Percentiles rank a stretch among this genome's conserved stretches.
These are phyloP conservation scores for Dendrophyllia cribrosa DNA, from an alignment of 64 coral and sea anemone genomes.

Conservation along the genomic window DNA sequence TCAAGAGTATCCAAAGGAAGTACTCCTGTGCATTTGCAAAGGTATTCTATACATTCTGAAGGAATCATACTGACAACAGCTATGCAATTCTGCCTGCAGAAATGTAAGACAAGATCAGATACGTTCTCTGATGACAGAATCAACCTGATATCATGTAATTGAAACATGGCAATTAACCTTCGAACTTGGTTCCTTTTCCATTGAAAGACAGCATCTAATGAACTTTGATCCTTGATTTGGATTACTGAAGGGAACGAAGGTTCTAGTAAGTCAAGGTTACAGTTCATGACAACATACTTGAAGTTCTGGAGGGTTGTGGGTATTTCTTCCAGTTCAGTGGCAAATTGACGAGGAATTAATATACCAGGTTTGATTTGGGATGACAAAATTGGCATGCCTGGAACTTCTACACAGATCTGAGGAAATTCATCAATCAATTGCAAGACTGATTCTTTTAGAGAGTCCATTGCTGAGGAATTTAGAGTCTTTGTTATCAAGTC, in stretches of 20 bases:
- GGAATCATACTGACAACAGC: slow-evolving; percentile 94
- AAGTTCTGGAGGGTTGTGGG: background rate
- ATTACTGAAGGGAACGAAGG: slow-evolving; percentile 31
- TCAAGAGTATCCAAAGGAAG: slow-evolving; percentile 61
- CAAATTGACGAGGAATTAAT: slow-evolving; percentile 85
- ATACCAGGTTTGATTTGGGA: slow-evolving; percentile 80
- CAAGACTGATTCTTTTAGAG: slow-evolving; percentile 44
- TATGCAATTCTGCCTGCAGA: slow-evolving; percentile 79
- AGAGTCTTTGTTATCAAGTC: slow-evolving; percentile 45
- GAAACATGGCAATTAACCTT: slow-evolving; percentile 60
- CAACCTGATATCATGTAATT: slow-evolving; percentile 64
- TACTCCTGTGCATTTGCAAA: slow-evolving; percentile 66
- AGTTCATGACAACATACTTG: slow-evolving; percentile 75
- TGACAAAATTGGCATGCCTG: slow-evolving; percentile 62
- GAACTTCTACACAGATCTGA: slow-evolving; percentile 74
- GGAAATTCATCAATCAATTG: slow-evolving; percentile 74
- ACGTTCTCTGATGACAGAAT: slow-evolving; percentile 77
- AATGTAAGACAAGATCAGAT: slow-evolving; percentile 78
- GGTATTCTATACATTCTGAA: slow-evolving; percentile 58
- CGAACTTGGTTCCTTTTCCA: slow-evolving; percentile 41
- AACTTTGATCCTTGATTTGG: slow-evolving; percentile 21
- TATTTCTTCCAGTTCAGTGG: slow-evolving; percentile 55
- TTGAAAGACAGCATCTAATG: slow-evolving; percentile 11
- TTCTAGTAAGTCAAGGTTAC: slow-evolving; percentile 44
- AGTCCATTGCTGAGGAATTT: background rate